Percentiles rank a stretch among this genome's conserved stretches.
Evolutionary conservation across 2,888 invertebrate species (phyloP).

Genomic region (Lasioglossum morio): DNA sequence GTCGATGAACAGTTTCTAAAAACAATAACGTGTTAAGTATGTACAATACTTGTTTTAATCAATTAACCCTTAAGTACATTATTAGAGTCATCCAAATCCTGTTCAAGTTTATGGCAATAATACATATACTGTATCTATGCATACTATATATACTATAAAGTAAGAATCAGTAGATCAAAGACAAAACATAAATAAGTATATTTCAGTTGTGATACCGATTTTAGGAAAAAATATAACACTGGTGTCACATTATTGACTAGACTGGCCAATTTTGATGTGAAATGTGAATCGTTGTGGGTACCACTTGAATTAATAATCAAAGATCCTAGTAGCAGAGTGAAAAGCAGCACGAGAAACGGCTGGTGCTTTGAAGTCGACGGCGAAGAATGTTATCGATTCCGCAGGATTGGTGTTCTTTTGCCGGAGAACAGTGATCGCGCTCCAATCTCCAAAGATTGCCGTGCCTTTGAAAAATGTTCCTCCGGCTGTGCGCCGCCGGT

Average conservation of each 20-base stretch:
- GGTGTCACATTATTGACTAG: not conserved
- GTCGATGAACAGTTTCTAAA: not conserved
- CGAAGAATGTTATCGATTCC: conserved; percentile 47
- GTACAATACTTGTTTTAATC: not conserved
- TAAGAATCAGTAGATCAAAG: no score
- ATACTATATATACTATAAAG: no score
- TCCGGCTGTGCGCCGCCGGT: conserved; percentile 63
- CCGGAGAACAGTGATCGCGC: conserved; percentile 10
- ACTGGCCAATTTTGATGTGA: not conserved
- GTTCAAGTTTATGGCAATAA: not conserved
- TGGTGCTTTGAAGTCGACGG: conserved; percentile 13
- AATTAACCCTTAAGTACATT: not conserved
- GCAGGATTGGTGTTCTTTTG: conserved; percentile 17
- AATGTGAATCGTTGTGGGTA: not conserved
- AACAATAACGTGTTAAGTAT: not conserved
- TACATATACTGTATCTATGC: not conserved
- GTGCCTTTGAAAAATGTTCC: conserved; percentile 56
- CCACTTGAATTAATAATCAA: not conserved
- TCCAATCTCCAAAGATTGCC: conserved; percentile 22
- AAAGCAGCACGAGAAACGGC: not conserved
- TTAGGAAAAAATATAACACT: no score
- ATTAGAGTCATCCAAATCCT: not conserved
- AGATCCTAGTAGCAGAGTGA: not conserved
- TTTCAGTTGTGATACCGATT: no score
- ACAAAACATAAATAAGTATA: no score